Evolutionary conservation across 2,888 invertebrate genomes (phyloP), one percentile per base, ranked within the genome.

Genomic region (Amphipyra berbera): DNA sequence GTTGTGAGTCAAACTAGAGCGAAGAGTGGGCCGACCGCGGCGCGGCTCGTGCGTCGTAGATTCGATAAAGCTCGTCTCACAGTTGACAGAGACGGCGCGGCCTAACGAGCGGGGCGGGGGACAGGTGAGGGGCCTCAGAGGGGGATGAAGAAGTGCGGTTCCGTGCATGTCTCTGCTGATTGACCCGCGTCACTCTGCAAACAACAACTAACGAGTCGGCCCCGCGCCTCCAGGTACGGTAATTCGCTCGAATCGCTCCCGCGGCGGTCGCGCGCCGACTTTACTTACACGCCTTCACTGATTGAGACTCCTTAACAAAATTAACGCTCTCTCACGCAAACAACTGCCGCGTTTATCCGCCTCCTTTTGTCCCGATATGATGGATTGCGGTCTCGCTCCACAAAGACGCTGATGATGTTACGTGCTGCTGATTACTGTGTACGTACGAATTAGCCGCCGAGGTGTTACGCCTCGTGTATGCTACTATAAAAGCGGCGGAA

Each of bases 181-280:
- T 95, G 95, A 95, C 95, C 95, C 94, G 94, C 94, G 94, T 94
- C 94, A 94, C 95, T 95, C 90, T 90, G 93, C 94, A 95, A 95
- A 95, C 94, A 95, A 94, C 94, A 94, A 95, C 94, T 94, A 95
- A 95, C 94, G 94, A 95, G 94, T 92, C 89, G 89, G 88, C 89
- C 91, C 91, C 91, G 90, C 92, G 90, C 94, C 92, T 91, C 90
- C 93, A 92, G 92, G 92, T 93, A 90, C 89, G 72, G 73, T 73
- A 88, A 91, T 91, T 90, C 90, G 89, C 90, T 88, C 87, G 89
- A 89, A 90, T 90, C 91, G 87, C 88, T 91, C 90, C 90, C 91
- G 90, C 90, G 89, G 86, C 89, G 88, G 88, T 88, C 88, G 87
- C 86, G 87, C 84, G 86, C 82, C 89, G 87, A 89, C 91, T 91